Conservation (phyloP, 2,888 invertebrate genomes). For the Leucoma salicis region DNA sequence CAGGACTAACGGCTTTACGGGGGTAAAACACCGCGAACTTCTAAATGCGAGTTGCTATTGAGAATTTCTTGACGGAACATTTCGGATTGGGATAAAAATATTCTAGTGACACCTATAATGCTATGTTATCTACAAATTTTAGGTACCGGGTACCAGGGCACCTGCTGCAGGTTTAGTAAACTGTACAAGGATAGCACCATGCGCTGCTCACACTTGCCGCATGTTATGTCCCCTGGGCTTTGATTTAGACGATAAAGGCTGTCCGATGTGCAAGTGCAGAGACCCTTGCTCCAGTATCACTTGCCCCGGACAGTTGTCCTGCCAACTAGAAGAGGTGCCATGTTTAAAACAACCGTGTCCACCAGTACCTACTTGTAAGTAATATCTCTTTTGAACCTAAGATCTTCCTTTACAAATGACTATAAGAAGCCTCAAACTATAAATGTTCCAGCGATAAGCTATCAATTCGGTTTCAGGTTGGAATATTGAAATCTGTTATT, state of each 20-base stretch:
- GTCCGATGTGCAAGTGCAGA: constrained; percentile 90
- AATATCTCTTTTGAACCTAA: not conserved
- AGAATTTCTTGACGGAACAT: too few species aligned
- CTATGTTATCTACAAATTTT: not conserved
- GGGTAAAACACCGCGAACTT: too few species aligned
- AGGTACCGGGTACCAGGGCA: constrained; percentile 87
- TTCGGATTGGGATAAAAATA: too few species aligned
- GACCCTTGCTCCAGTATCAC: constrained; percentile 89
- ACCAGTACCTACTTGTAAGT: constrained; percentile 90
- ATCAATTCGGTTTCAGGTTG: too few species aligned
- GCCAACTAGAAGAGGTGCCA: constrained; percentile 89
- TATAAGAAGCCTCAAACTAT: too few species aligned
- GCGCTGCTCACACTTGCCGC: constrained; percentile 90
- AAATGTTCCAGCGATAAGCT: too few species aligned
- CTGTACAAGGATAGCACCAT: constrained; percentile 86
- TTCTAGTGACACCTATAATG: too few species aligned
- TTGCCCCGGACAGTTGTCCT: constrained; percentile 89
- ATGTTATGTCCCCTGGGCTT: constrained; percentile 94
- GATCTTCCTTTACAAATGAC: too few species aligned
- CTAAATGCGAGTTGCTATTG: too few species aligned
- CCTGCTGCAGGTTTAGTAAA: constrained; percentile 85
- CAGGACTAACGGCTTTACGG: too few species aligned
- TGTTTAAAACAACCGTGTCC: constrained; percentile 91
- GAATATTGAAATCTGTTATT: too few species aligned
- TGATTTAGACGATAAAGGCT: constrained; percentile 86